Evolutionary conservation across 1,140 invertebrate genomes (phyloP), one percentile per base, ranked within the genome.

Genomic region (Diabrotica undecimpunctata): DNA sequence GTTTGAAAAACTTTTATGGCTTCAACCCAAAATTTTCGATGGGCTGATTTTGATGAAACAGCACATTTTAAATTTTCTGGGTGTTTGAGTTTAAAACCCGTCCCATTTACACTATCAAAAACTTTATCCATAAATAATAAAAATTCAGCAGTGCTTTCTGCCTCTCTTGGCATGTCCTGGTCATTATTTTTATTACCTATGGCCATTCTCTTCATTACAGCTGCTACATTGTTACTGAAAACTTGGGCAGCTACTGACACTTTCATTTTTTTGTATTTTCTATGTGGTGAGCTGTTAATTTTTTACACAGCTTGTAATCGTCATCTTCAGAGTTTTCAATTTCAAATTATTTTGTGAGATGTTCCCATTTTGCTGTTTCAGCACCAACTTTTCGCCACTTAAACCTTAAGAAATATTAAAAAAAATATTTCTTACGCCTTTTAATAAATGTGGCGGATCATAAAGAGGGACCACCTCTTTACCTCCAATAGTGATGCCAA

Each of bases 211-310:
- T 54, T 62, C 35, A 64, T 64, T 52, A 64, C 14, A 50, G 62
- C 37, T 64, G 54, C 39, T 9, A 64, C 62, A 58, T 50, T 64
- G 46, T 64, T 25, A 13, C 62, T 64, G 53, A 66, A 66, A 39
- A 61, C 54, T 66, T 62, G 60, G 7, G 58, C 54, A 13, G 53
- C 51, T 6, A 50, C 9, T 13, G 12, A 62, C 13, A 66, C 65
- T 57, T 61, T 62, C 52, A 66, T 61, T 55, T 61, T 56, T 62
- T 62, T 6, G 39, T 55, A 8, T 61, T 66, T 5, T 46, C 12
- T n/a, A 61, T 55, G 38, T 62, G 65, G 13, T 38, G 11, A 11
- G n/a, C 10, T 10, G 14, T 62, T 11, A 61, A 12, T 50, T 66
- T 66, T n/a, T 62, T 46, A 50, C 59, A 66, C 7, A 63, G 53